Conservation (phyloP, 2,113 vertebrate genomes). For the Alectura lathami region DNA sequence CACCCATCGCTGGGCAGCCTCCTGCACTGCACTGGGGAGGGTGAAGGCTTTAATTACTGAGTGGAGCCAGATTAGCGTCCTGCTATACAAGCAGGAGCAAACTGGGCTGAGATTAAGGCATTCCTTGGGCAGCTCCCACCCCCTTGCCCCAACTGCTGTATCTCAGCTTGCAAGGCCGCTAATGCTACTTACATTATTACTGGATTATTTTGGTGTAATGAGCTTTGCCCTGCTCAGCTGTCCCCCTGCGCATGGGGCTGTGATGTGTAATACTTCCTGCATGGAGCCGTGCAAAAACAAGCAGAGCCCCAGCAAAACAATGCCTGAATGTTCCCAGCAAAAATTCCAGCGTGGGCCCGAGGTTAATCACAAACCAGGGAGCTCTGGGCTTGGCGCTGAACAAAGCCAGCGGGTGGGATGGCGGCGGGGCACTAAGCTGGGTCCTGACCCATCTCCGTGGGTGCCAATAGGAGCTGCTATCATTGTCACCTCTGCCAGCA, state of each 20-base stretch:
- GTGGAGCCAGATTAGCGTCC: not conserved
- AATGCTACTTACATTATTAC: slow-evolving; percentile 71
- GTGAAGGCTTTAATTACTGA: not conserved
- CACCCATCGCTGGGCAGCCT: not conserved
- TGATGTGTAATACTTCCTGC: slow-evolving; percentile 55
- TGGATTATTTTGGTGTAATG: slow-evolving; percentile 70
- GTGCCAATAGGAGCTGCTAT: not conserved
- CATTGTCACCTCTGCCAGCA: not conserved
- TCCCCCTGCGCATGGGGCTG: slow-evolving; percentile 1
- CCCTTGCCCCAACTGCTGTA: not conserved
- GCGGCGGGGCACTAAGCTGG: not conserved
- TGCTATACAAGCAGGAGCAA: not conserved
- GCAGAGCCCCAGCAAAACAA: slow-evolving; percentile 26
- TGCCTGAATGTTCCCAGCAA: not conserved
- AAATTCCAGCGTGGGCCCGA: slow-evolving; percentile 28
- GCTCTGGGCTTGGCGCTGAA: not conserved
- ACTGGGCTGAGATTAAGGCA: slow-evolving; percentile 7
- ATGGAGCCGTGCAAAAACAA: not conserved
- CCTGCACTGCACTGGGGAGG: fast-evolving
- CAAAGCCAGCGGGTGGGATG: not conserved
- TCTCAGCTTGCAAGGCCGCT: not conserved
- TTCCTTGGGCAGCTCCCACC: slow-evolving; percentile 34
- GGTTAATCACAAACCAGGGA: not conserved
- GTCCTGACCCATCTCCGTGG: not conserved
- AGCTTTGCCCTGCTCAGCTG: slow-evolving; percentile 64